Base-by-base conservation (phyloP, 2,797 vertebrate genomes). In the Micropoecilia bifurca region DNA sequence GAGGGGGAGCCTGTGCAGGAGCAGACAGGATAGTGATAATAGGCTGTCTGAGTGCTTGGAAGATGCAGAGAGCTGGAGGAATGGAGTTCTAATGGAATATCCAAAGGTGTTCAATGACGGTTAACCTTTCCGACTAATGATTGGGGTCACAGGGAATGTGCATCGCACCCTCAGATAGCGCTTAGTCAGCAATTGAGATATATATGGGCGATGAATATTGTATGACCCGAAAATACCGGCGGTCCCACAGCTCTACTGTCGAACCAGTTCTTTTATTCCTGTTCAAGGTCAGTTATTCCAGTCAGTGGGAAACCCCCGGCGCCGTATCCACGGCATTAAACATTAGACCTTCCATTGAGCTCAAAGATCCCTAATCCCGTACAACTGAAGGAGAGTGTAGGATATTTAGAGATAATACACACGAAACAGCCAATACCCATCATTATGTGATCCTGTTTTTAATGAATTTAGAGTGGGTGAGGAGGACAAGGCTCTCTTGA, bases 91-190 rank as follows among this genome's bases (percentile, higher is more conserved):
- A 87, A 92, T 90, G 80, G 78, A 81, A 86, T 79, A 86, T 89
- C 83, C 83, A 88, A 83, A 87, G 85, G 85, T 91, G 82, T 88
- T 90, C 77, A 79, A 72, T 84, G 88, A 88, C 86, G 81, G 88
- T 92, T 94, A 87, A 92, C 93, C 91, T 91, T 88, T 91, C 78
- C 75, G 55, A 75, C 78, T 88, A 87, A 89, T 90, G 90, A 91
- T 84, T 86, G 85, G 90, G 84, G 84, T 90, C 88, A 90, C 79
- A 86, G 77, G 74, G 80, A 87, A 86, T 86, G 84, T 83, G 87
- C 82, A 85, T 76, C 66, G 47, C 83, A 79, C 59, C 53, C 73
- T 59, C 13, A 25, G 80, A 81, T 87, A 85, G 76, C 53, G 69
- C 88, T 84, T 75, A 76, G 87, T 91, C 87, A 78, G 81, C 83